Conservation (phyloP, 2,888 invertebrate genomes). For the Diarsia dahlii region DNA sequence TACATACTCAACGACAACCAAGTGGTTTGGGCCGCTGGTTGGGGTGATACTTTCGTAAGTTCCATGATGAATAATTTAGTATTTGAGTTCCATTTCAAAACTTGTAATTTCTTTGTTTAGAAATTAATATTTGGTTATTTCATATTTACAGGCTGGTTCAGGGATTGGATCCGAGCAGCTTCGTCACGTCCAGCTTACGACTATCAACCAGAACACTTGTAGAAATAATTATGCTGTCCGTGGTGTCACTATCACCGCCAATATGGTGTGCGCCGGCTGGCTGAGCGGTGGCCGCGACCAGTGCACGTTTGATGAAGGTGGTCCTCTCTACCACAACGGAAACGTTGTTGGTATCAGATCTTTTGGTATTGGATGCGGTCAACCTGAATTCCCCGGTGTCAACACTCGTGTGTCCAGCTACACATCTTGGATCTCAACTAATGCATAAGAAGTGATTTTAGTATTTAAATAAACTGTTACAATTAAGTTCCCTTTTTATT, state of each 20-base stretch:
- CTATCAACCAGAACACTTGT: slow-evolving; percentile 71
- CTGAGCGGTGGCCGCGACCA: slow-evolving; percentile 80
- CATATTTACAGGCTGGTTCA: slow-evolving; percentile 48
- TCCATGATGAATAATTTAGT: not conserved
- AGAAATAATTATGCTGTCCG: slow-evolving; percentile 61
- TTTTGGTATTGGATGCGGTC: slow-evolving; percentile 70
- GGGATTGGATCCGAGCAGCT: slow-evolving; percentile 67
- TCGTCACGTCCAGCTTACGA: slow-evolving; percentile 73
- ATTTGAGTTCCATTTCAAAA: not conserved
- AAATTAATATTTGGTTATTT: not conserved
- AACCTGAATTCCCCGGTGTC: slow-evolving; percentile 71
- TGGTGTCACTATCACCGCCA: slow-evolving; percentile 58
- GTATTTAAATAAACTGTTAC: not conserved
- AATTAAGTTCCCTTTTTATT: not conserved
- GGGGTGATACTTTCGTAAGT: slow-evolving; percentile 75
- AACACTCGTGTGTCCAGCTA: slow-evolving; percentile 74
- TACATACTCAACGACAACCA: slow-evolving; percentile 72
- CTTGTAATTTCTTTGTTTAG: not conserved
- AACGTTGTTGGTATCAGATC: slow-evolving; percentile 75
- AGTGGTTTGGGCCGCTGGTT: slow-evolving; percentile 75
- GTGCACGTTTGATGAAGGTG: slow-evolving; percentile 80
- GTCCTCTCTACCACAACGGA: slow-evolving; percentile 78
- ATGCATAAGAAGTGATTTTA: slow-evolving; percentile 62
- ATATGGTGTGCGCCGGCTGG: slow-evolving; percentile 71
- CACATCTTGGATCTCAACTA: slow-evolving; percentile 75